Evolutionary conservation across 2,888 invertebrate species (phyloP).

Genomic region (Alloplasta piceator): DNA sequence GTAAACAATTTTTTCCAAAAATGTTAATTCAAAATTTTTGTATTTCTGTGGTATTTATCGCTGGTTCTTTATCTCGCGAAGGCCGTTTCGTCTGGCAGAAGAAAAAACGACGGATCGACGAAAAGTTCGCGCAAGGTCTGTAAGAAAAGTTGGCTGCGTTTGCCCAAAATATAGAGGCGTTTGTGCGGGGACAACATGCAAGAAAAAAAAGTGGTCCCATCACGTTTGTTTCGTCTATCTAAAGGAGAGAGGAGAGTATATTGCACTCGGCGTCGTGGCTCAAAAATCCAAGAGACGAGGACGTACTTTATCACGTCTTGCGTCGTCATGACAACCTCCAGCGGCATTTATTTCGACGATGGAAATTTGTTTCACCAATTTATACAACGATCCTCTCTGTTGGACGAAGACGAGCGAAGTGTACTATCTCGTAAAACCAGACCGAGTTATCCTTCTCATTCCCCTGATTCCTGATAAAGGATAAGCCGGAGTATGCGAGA

Average conservation of each 20-base stretch:
- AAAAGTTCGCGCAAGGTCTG: conserved; percentile 44
- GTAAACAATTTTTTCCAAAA: too few relatives aligned
- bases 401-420: background rate
- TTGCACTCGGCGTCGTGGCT: conserved; percentile 25
- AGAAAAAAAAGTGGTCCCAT: background rate
- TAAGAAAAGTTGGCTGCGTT: conserved; percentile 13
- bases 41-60: background rate
- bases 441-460: conserved; percentile 18
- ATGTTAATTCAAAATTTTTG: background rate
- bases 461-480: conserved; percentile 21
- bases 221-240: conserved; percentile 65
- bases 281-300: too few relatives aligned
- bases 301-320: conserved; percentile 33
- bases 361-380: conserved; percentile 44
- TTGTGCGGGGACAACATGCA: conserved; percentile 6
- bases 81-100: too few relatives aligned
- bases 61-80: too few relatives aligned
- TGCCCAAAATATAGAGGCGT: conserved; percentile 31
- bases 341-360: conserved; percentile 17
- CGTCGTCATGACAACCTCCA: background rate
- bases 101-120: conserved; percentile 21
- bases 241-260: too few relatives aligned
- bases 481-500: conserved; percentile 1
- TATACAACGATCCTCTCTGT: conserved; percentile 16
- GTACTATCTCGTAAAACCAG: conserved; percentile 51